Base-by-base conservation (phyloP, 2,888 invertebrate genomes). In the Timandra comae region DNA sequence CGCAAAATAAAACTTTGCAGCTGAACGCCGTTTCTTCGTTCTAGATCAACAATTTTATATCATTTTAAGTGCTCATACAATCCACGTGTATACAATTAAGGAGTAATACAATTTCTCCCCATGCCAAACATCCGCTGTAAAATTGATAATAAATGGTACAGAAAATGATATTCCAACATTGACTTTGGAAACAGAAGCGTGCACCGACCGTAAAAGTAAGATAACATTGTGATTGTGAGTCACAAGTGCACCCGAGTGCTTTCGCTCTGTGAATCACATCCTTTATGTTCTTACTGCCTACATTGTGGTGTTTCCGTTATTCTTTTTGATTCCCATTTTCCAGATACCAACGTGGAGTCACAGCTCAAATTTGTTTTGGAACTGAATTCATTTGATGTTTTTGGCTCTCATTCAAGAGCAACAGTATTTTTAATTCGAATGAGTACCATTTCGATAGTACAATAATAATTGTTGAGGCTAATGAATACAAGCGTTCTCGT, bases 321-420 rank as follows among this genome's bases (percentile, higher is more conserved):
- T 70, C 65, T 71, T 75, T 76, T 74, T 74, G 53, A 70, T 55
- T 62, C 56, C 46, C 52, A 65, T 65, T 57, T 59, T 61, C 66
- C 63, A 73, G 63, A 73, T 74, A 63, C 70, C 64, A 45, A 38
- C 43, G 51, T 56, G 58, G 63, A 68, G 65, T 68, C 70, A 69
- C 52, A 42, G 50, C 50, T 41, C 46, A 58, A 51, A 64, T 53
- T 68, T 57, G 63, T 67, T 67, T 69, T 62, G 66, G 69, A 69
- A 63, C 65, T 68, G 65, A 68, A 67, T 64, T 64, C 61, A 68
- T 68, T 66, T 62, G 56, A 62, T 69, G 65, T 59, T 67, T 64
- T 80, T 80, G 79, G 79, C 79, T 59, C 60, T 36, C 56, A 52
- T 70, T 77, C 77, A 78, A 78, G 59, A 59, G 46, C 63, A 57